These are phyloP conservation scores for Leucoma salicis DNA, from an alignment of 2,888 invertebrate species.

Conservation along the genomic window DNA sequence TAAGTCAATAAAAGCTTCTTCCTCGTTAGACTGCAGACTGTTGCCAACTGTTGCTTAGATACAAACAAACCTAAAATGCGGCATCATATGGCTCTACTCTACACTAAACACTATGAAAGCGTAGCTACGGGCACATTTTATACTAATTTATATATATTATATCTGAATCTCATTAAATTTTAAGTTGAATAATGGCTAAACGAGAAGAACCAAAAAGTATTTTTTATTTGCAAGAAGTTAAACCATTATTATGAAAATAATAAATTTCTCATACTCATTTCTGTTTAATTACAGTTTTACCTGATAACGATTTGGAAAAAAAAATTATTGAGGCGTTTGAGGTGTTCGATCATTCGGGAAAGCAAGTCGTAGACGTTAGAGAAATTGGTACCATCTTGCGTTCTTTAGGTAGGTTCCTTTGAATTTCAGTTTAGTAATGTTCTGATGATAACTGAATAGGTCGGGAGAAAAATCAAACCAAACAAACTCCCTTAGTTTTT, in stretches of 20 bases:
- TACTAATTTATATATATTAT: background rate
- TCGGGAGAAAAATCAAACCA: no score
- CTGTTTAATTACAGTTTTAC: constrained; percentile 54
- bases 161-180: constrained; percentile 45
- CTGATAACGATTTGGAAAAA: constrained; percentile 88
- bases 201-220: constrained; percentile 67
- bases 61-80: constrained; percentile 29
- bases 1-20: no score
- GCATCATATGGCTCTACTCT: no score
- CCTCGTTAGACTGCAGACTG: no score
- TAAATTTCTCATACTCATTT: background rate
- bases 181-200: constrained; percentile 48
- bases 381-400: constrained; percentile 96
- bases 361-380: constrained; percentile 93
- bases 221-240: background rate
- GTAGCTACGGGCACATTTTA: background rate
- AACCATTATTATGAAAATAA: background rate
- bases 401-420: constrained; percentile 88
- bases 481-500: no score
- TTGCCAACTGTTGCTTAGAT: constrained; percentile 43
- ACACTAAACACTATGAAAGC: background rate
- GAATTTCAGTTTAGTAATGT: no score
- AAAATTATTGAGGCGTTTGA: constrained; percentile 93
- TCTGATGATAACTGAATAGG: no score
- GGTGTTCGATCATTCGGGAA: constrained; percentile 94